Base-by-base conservation (phyloP, 2,113 vertebrate genomes). In the Eurystomus gularis region DNA sequence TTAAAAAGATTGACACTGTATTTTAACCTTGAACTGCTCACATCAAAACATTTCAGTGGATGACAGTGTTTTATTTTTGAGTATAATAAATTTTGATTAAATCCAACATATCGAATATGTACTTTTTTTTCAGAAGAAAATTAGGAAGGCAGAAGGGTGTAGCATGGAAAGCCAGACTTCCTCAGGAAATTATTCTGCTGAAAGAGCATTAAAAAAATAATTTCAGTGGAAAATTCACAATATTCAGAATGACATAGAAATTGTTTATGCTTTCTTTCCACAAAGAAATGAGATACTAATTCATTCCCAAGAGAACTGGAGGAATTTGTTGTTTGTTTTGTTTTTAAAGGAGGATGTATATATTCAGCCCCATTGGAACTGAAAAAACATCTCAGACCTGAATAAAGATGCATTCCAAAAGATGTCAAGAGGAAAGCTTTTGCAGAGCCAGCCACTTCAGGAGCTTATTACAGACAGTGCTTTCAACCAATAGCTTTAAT, bases 341-440 rank as follows among this genome's bases (percentile, higher is more conserved):
- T 66, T 94, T 95, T 84, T 73, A 70, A 80, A 91, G 40, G 37
- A 86, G 44, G 28, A 58, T 82, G 29, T 88, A 48, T 87, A 92
- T 82, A 91, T 69, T 79, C 77, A 76, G 57, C 84, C 57, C 83
- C 83, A 62, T 4, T 77, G 57, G 81, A 91, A 87, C 4, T 82
- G 79, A 91, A 94, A 64, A 15, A 94, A 85, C 12, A 33, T 58
- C 89, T 65, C 73, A 89, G 54, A 92, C 46, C 35, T 71, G 80
- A 94, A 92, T 89, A 93, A 84, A 94, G 79, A 93, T 65, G 31
- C 24, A 42, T 90, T 92, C 48, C 61, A 75, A 69, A 92, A 87
- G 61, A 92, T 42, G 31, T 79, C 44, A 37, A 49, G 77, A 92
- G 86, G 39, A 93, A 94, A 91, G 83, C 54, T 95, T 91, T 58